Conservation (phyloP, 2,888 invertebrate species). For the Lasioglossum marginatum region DNA sequence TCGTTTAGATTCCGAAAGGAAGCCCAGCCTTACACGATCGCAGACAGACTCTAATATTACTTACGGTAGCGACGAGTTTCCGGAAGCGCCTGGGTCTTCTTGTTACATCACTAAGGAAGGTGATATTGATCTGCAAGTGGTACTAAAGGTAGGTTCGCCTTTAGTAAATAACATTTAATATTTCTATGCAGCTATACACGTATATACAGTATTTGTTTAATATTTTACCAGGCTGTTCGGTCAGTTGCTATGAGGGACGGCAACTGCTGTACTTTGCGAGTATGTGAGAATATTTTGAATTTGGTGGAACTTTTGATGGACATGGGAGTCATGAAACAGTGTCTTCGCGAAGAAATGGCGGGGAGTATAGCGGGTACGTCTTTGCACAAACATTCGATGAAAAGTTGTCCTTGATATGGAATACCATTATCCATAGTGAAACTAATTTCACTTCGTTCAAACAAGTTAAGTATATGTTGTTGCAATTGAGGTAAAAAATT, state of each 20-base stretch:
- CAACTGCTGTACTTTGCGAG: slow-evolving; percentile 92
- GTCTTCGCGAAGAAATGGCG: slow-evolving; percentile 85
- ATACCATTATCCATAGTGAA: neutral
- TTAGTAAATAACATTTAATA: neutral
- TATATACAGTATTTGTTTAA: slow-evolving; percentile 7
- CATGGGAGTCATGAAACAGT: slow-evolving; percentile 91
- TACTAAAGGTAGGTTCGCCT: slow-evolving; percentile 88
- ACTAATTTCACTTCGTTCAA: neutral
- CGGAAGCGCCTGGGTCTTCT: slow-evolving; percentile 94
- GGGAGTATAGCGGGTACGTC: slow-evolving; percentile 84
- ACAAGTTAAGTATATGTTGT: neutral
- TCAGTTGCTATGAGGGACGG: slow-evolving; percentile 94
- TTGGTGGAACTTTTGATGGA: slow-evolving; percentile 96
- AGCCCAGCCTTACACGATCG: slow-evolving; percentile 91
- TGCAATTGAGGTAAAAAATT: no score
- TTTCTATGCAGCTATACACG: slow-evolving; percentile 2
- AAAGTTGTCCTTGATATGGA: neutral
- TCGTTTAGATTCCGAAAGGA: slow-evolving; percentile 87
- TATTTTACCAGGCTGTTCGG: slow-evolving; percentile 90
- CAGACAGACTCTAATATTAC: slow-evolving; percentile 97
- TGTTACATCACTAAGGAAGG: slow-evolving; percentile 98
- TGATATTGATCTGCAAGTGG: slow-evolving; percentile 95
- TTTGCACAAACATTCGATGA: neutral
- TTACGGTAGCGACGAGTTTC: slow-evolving; percentile 93
- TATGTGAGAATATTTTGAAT: slow-evolving; percentile 97